phyloP scores from a whole-genome alignment of 2,797 vertebrate species.

The Heterohyrax brucei region DNA sequence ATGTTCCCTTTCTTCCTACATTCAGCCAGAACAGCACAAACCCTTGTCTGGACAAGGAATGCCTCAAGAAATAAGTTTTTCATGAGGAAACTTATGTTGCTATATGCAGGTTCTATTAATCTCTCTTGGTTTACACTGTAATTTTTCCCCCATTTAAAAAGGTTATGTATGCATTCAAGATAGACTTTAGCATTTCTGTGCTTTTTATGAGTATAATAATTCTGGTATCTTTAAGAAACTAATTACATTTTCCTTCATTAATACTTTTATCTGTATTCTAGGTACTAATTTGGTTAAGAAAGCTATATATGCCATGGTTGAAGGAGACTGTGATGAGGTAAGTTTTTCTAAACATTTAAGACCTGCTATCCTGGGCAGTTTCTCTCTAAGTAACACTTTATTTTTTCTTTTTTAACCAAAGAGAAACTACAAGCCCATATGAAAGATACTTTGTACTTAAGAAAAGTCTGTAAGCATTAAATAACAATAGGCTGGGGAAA shows the following conservation, averaged over 20 bases:
- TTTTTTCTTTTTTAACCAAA: background rate
- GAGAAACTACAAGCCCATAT: background rate
- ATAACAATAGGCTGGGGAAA: slow-evolving; percentile 11
- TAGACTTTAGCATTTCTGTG: slow-evolving; percentile 53
- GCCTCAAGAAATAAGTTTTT: slow-evolving; percentile 41
- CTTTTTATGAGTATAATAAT: slow-evolving; percentile 41
- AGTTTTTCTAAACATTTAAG: slow-evolving; percentile 87
- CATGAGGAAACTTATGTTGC: background rate
- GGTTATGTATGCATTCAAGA: slow-evolving; percentile 34
- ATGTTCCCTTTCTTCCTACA: background rate
- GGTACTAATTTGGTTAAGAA: slow-evolving; percentile 99
- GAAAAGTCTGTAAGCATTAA: slow-evolving; percentile 55
- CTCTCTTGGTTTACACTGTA: background rate
- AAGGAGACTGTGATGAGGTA: slow-evolving; percentile 99
- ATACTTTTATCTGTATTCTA: slow-evolving; percentile 91
- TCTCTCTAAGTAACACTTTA: slow-evolving; percentile 30
- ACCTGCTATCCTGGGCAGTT: slow-evolving; percentile 56
- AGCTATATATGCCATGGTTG: slow-evolving; percentile 99
- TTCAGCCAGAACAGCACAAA: slow-evolving; percentile 55
- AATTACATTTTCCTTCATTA: slow-evolving; percentile 79
- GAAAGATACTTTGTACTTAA: slow-evolving; percentile 50
- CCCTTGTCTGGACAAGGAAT: slow-evolving; percentile 34
- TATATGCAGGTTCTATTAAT: background rate
- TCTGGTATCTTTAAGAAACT: slow-evolving; percentile 74
- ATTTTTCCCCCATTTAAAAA: slow-evolving; percentile 36